Base-by-base conservation (phyloP, 2,113 vertebrate species). In the Rhea americana region DNA sequence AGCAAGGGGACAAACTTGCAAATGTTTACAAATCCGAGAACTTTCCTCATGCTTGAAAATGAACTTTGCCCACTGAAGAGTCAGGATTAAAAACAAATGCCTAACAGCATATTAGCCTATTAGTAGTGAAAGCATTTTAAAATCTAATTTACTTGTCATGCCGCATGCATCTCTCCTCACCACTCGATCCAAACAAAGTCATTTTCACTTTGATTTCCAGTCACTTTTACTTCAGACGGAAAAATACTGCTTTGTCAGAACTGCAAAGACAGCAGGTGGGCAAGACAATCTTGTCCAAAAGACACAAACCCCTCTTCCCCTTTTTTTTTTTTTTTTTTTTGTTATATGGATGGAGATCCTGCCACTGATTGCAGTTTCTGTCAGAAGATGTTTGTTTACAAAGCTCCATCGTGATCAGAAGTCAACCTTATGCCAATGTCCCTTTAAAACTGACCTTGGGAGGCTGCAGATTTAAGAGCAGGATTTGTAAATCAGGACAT, bases 31-130 rank as follows among this genome's bases (percentile, higher is more conserved):
- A 92, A 83, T n/a, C 21, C 45, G 90, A 73, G 35, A 94, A 82
- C 50, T 45, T 41, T 77, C 37, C 45, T 85, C 70, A 65, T 43
- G 48, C 32, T 71, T 63, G 58, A 61, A 89, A 90, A 50, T 26
- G 24, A 78, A 89, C 66, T 62, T 62, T 67, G 50, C n/a, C 37
- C 41, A 76, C 59, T 71, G 0, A 0, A 82, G 32, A 90, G 50
- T 79, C 88, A 56, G 51, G 59, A 89, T 95, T 89, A 89, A 90
- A 96, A 90, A 20, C 59, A 91, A 94, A 94, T 35, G 50, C 41
- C n/a, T 90, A 82, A 71, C 11, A 47, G n/a, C 30, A 88, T 0
- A 89, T 81, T 43, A 93, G 74, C 58, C 71, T 84, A 87, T 90
- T 76, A 89, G 66, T 8, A 95, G 53, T 25, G 41, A 94, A 95